Base-by-base conservation (phyloP, 92 coral and sea anemone species). In the Porites rus region DNA sequence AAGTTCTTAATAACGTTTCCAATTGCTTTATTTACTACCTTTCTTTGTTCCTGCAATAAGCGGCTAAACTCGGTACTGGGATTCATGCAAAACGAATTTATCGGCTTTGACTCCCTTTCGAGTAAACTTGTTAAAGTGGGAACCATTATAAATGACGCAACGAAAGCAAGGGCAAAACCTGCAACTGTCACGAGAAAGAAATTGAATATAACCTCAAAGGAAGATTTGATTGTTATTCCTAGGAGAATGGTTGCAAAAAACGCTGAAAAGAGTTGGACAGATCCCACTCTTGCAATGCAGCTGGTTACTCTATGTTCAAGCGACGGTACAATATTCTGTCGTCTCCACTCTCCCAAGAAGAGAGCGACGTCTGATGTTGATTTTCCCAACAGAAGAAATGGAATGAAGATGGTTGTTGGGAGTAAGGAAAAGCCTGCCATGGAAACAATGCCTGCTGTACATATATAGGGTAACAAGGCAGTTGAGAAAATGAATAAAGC, bases 261-360 rank as follows among this genome's bases (percentile, higher is more conserved):
- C 19, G 90, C 60, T 2, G 91, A 71, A 22, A 69, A 52, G 0
- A 82, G 65, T 3, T 83, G 51, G 67, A 84, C 22, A 16, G 87
- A 65, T 8, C 96, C 96, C 19, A 74, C 74, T 53, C 72, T 90
- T 16, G 77, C 46, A 68, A 87, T 28, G 18, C 91, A 88, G 70
- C 74, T 56, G 38, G 62, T 43, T 28, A 59, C 70, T 4, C 86
- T 69, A 72, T 82, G 79, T n/a, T 61, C 77, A 72, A 81, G 79
- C n/a, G 92, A 93, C 10, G 78, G 28, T 24, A 73, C 76, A 0
- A n/a, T 46, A 1, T 69, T 65, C 12, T 56, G 84, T 11, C 69
- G 64, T 19, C 78, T 76, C 77, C 92, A 79, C 43, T 84, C 80
- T 19, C 72, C 51, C 59, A 90, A 14, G 17, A 90, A 18, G 10